Evolutionary conservation across 2,888 invertebrate genomes (phyloP).

Genomic region (Calliopum simillimum): DNA sequence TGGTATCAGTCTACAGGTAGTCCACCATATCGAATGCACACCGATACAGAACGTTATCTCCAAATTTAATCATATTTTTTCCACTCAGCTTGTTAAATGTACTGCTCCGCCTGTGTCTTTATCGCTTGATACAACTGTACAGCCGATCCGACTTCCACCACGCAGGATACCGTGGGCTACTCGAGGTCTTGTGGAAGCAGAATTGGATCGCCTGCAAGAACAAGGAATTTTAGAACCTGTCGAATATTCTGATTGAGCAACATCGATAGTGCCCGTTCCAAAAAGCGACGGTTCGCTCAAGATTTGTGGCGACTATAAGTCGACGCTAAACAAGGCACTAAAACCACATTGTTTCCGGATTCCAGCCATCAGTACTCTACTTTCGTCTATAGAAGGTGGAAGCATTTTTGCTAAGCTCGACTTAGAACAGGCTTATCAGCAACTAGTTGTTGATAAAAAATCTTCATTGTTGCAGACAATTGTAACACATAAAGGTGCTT

Average conservation of each 20-base stretch:
- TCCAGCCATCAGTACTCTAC: slow-evolving; percentile 37
- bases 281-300: slow-evolving; percentile 42
- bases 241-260: slow-evolving; percentile 39
- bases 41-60: slow-evolving; percentile 26
- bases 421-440: slow-evolving; percentile 59
- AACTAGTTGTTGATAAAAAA: slow-evolving; percentile 54
- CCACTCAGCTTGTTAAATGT: slow-evolving; percentile 30
- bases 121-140: slow-evolving; percentile 2
- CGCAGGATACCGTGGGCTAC: slow-evolving; percentile 25
- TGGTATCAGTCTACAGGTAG: slow-evolving; percentile 38
- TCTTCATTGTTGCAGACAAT: slow-evolving; percentile 56
- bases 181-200: slow-evolving; percentile 28
- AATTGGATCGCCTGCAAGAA: slow-evolving; percentile 43
- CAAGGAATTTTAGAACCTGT: slow-evolving; percentile 46
- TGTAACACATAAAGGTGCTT: slow-evolving; percentile 58
- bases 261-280: slow-evolving; percentile 31
- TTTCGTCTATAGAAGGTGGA: slow-evolving; percentile 49
- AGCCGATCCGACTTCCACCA: slow-evolving; percentile 27
- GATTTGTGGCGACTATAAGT: slow-evolving; percentile 51
- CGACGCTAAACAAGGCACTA: slow-evolving; percentile 54
- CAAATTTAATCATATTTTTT: slow-evolving; percentile 35
- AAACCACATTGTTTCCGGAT: slow-evolving; percentile 48
- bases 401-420: slow-evolving; percentile 60
- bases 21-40: slow-evolving; percentile 23
- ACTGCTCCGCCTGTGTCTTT: slow-evolving; percentile 32